Evolutionary conservation across 2,888 invertebrate genomes (phyloP), one percentile per base, ranked within the genome.

Genomic region (Drosophila neutralis): DNA sequence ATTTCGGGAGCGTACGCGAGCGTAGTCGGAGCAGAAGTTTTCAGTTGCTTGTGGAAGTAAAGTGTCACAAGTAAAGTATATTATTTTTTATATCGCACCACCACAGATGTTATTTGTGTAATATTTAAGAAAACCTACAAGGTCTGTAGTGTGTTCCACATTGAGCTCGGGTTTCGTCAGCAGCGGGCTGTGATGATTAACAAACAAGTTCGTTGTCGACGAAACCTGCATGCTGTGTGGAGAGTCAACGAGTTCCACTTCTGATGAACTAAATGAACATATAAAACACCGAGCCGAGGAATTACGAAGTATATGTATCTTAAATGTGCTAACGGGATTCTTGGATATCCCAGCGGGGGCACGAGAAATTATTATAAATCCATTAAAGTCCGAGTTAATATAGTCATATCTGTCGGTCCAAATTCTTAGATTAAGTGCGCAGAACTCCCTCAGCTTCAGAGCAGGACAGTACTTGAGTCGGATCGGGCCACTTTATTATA

Each of bases 171-270:
- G 97, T 97, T 96, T 97, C 97, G 96, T 94, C 96, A 95, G 95
- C 95, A 95, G 95, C 96, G 94, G 96, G 95, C 97, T 97, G 96
- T 95, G 93, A 93, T 84, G 90, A 92, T 68, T 31, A 31, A 62
- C 13, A 8, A 94, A 77, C 87, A 75, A 97, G 97, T 97, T 97
- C 97, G 97, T 97, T 97, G 97, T 97, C 97, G 97, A 97, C 97
- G 97, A 97, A 97, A 97, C 97, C 97, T 97, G 97, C 97, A 97
- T 96, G 95, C 95, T 96, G 95, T 96, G 95, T 94, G 95, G 82
- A 74, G 81, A 65, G 81, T 70, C 92, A 84, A 71, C 76, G 21
- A 40, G 15, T 31, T 27, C 6, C 3, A 27, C 29, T 24, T 45
- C 24, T 45, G 15, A 15, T 15, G 4, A 45, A 35, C 10, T 21